phyloP scores from a whole-genome alignment of 2,113 vertebrate species.

The Coptodon rendalli region DNA sequence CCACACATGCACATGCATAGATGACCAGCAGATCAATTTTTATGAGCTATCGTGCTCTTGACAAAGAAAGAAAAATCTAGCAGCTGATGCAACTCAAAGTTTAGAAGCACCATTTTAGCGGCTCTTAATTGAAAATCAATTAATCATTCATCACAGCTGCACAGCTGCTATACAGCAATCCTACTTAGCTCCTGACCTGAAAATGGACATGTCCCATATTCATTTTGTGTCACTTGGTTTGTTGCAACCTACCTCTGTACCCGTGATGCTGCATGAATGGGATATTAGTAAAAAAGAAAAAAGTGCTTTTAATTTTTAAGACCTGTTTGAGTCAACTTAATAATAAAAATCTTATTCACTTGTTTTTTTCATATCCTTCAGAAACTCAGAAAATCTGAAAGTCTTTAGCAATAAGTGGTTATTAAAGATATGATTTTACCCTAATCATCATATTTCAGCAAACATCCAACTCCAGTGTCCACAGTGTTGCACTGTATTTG shows the following conservation, averaged over 20 bases:
- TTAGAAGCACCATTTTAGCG: not conserved
- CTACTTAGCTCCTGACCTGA: not conserved
- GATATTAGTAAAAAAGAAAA: not conserved
- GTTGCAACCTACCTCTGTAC: not conserved
- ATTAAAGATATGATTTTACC: not conserved
- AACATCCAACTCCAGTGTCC: not conserved
- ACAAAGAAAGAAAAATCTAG: slow-evolving; percentile 27
- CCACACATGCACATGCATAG: not conserved
- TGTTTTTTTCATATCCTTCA: not conserved
- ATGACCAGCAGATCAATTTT: slow-evolving; percentile 48
- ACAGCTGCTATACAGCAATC: not conserved
- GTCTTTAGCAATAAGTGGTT: not conserved
- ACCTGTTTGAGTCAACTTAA: not conserved
- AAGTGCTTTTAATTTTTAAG: not conserved
- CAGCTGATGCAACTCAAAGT: slow-evolving; percentile 6
- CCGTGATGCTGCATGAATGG: fast-evolving
- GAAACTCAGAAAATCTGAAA: fast-evolving
- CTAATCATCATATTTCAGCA: not conserved
- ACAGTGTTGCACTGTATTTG: not conserved
- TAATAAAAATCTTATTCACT: fast-evolving
- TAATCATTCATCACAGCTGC: not conserved
- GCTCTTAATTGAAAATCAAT: slow-evolving; percentile 23
- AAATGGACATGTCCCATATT: not conserved
- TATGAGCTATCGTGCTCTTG: slow-evolving; percentile 30
- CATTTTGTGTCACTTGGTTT: not conserved